phyloP scores from a whole-genome alignment of 1,140 invertebrate genomes.

The Drosophila bocqueti region DNA sequence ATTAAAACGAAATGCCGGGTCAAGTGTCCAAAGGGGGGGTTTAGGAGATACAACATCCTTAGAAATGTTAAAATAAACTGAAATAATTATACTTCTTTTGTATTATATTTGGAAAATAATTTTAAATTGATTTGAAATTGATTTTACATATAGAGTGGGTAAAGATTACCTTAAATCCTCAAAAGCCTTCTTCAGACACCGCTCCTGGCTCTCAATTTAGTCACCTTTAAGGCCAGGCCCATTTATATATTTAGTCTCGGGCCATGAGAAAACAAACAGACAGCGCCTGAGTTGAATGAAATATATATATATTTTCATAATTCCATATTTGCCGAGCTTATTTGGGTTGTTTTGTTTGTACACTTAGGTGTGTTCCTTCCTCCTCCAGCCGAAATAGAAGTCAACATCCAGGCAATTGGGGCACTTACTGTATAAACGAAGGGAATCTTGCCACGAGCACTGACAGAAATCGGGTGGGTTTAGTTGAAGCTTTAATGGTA shows the following conservation, averaged over 20 bases:
- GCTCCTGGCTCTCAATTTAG: not conserved
- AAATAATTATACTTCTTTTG: not conserved
- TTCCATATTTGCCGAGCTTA: constrained; percentile 49
- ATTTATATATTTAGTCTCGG: constrained; percentile 56
- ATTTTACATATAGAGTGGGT: too few species aligned
- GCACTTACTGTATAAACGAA: constrained; percentile 29
- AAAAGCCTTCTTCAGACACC: too few species aligned
- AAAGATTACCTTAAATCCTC: not conserved
- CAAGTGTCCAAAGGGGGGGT: constrained; percentile 8
- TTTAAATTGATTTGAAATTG: too few species aligned
- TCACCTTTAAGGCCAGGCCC: constrained; percentile 45
- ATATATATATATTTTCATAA: constrained; percentile 40
- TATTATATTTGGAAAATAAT: not conserved
- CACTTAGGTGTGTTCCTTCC: constrained; percentile 62
- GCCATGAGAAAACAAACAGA: constrained; percentile 60
- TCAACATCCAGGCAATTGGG: constrained; percentile 49
- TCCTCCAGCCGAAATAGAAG: constrained; percentile 32
- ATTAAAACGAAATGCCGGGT: constrained; percentile 54
- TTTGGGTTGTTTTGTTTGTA: constrained; percentile 63
- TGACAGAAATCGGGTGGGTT: not conserved
- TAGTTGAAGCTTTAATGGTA: not conserved
- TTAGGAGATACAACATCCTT: too few species aligned
- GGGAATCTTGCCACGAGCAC: constrained; percentile 14
- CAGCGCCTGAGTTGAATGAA: constrained; percentile 43
- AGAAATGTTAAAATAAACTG: not conserved